These are phyloP conservation scores for Melanerpes formicivorus DNA, from an alignment of 2,113 vertebrate genomes.

Conservation along the genomic window DNA sequence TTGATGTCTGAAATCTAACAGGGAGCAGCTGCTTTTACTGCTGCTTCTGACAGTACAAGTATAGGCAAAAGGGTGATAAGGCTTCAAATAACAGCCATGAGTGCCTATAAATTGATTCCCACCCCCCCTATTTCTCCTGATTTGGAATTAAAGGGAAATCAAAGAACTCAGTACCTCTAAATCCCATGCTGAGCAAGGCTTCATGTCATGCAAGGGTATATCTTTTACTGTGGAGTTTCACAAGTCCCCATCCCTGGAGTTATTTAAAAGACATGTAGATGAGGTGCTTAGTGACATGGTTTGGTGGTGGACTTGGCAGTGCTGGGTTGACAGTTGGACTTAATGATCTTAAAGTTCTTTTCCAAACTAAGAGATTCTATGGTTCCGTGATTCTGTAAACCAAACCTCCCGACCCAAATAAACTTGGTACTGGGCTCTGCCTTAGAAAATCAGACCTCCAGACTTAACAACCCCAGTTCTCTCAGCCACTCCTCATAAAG, in stretches of 20 bases:
- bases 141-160: background rate
- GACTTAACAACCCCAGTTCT: too few species aligned
- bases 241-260: background rate
- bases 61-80: background rate
- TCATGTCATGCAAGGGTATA: rapidly evolving
- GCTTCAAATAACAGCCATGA: background rate
- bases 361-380: too few species aligned
- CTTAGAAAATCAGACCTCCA: too few species aligned
- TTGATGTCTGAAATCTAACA: background rate
- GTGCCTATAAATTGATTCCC: background rate
- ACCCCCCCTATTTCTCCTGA: background rate
- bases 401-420: too few species aligned
- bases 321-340: too few species aligned
- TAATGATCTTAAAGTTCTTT: too few species aligned
- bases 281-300: too few species aligned
- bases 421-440: too few species aligned
- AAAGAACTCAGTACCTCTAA: background rate
- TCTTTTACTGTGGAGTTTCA: background rate
- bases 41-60: background rate
- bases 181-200: background rate
- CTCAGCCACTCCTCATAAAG: too few species aligned
- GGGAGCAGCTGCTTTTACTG: background rate
- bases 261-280: background rate
- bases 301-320: too few species aligned
- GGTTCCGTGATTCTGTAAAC: too few species aligned